Evolutionary conservation across 2,113 vertebrate species (phyloP), one percentile per base, ranked within the genome.

Genomic region (Sinocyclocheilus grahami): DNA sequence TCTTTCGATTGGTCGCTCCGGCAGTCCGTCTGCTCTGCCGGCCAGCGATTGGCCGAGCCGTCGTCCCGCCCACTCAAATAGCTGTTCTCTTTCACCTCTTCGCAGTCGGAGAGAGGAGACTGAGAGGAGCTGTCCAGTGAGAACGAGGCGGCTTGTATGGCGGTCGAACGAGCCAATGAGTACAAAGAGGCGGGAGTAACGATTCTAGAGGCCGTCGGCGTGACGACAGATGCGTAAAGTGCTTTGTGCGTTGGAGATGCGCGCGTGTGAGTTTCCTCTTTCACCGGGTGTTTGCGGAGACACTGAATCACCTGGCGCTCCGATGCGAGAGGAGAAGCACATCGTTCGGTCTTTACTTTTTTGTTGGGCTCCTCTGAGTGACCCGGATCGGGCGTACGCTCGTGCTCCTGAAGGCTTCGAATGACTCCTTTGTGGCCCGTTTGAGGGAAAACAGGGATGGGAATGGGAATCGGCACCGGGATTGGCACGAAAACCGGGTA

Each of bases 401-500:
- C 85, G 2, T 42, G 76, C 11, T 83, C 63, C n/a, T 48, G 58
- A 22, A 39, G 39, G 58, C 74, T 89, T 85, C 96, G 96, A 93
- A 98, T 96, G 93, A 97, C 96, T 90, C 93, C 96, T 0, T 95
- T 93, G 1, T 97, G 97, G 93, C 94, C 96, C 88, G 94, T 96
- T 90, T 95, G 96, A 0, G 92, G 91, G 89, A 94, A 95, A 0
- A 96, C 89, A 86, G 96, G 97, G 92, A 99, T 95, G 13, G 97
- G 98, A 62, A 99, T 97, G 13, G 98, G 98, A 87, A 99, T 98
- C 14, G 98, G 97, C 89, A 99, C 97, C 0, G 98, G 98, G 85
- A 99, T 87, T 37, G 98, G 98, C 82, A 99, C 96, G 63, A 99
- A 96, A 76, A 99, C 96, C 0, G 98, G 98, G 92, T 99, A 99